Base-by-base conservation (phyloP, 2,113 vertebrate species). In the Ictalurus furcatus region DNA sequence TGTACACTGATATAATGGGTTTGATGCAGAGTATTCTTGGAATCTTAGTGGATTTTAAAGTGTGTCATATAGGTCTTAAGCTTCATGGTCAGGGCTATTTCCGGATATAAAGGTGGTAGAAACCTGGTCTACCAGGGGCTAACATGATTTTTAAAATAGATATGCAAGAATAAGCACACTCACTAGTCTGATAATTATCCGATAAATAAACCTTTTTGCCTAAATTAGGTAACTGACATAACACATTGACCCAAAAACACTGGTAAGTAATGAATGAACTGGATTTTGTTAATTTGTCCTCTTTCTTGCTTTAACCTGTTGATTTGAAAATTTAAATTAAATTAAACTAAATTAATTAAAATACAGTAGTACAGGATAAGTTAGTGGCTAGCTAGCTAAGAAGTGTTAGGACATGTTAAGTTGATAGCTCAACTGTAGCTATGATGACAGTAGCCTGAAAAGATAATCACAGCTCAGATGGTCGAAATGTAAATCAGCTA, bases 1-100 rank as follows among this genome's bases (percentile, higher is more conserved):
- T 69, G 21, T 65, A 44, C 25, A 84, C 52, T 1, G 25, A 48
- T 28, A 58, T 58, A 69, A 82, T 40, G 54, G 67, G 56, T 83
- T 48, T 63, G 87, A 58, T 83, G 79, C 52, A 81, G 86, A 17
- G 52, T 34, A n/a, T 84, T 3, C n/a, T 0, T 23, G 63, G 48
- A 28, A 71, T n/a, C 25, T 40, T 58, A 37, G 23, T 83, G 65
- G 87, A 88, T 69, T 88, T 54, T 56, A 40, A 40, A 48, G 14
- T 30, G 37, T 61, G 25, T 87, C 17, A 28, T 30, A 54, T 6
- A 37, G 19, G 30, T 23, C 81, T 61, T 61, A 61, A 83, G 34
- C 58, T 83, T 61, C 54, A 59, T 58, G 14, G 21, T 61, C 58
- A 40, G 81, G 58, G 34, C 34, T 9, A 37, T 61, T 61, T 23